Conservation (phyloP, 1,140 invertebrate species). For the Monochamus saltuarius region DNA sequence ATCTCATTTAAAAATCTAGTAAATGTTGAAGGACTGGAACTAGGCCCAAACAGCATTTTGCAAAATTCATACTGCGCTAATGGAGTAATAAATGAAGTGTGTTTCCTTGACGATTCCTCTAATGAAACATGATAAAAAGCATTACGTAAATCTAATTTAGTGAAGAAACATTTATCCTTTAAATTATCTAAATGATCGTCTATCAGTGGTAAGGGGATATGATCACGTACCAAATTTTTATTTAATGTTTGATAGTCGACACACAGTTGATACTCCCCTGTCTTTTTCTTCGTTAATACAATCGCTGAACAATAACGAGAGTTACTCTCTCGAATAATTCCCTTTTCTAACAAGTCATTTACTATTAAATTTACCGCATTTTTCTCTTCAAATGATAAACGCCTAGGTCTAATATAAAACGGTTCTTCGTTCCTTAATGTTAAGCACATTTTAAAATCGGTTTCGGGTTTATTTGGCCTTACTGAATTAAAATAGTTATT, state of each 20-base stretch:
- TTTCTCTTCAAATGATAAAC: constrained; percentile 41
- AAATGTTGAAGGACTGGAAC: constrained; percentile 13
- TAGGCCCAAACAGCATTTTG: constrained; percentile 42
- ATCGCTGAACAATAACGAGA: background rate
- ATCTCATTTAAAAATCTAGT: constrained; percentile 3
- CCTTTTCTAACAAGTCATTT: constrained; percentile 39
- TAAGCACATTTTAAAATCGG: constrained; percentile 26
- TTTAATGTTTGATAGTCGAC: constrained; percentile 44
- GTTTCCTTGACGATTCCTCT: constrained; percentile 43
- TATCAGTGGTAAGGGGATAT: constrained; percentile 40
- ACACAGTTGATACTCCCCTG: constrained; percentile 38
- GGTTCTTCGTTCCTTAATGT: constrained; percentile 31
- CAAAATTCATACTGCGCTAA: constrained; percentile 42
- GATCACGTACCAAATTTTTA: constrained; percentile 36
- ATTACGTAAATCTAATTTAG: constrained; percentile 34
- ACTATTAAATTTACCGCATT: constrained; percentile 40
- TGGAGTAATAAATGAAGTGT: constrained; percentile 39
- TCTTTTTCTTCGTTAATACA: constrained; percentile 29
- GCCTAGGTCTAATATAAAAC: constrained; percentile 36
- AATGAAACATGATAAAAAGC: constrained; percentile 42
- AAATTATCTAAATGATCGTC: constrained; percentile 48
- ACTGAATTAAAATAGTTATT: constrained; percentile 2
- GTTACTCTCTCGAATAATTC: background rate
- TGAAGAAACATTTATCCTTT: constrained; percentile 35
- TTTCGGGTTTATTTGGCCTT: background rate